Base-by-base conservation (phyloP, 2,888 invertebrate genomes). In the Rhagonycha fulva region DNA sequence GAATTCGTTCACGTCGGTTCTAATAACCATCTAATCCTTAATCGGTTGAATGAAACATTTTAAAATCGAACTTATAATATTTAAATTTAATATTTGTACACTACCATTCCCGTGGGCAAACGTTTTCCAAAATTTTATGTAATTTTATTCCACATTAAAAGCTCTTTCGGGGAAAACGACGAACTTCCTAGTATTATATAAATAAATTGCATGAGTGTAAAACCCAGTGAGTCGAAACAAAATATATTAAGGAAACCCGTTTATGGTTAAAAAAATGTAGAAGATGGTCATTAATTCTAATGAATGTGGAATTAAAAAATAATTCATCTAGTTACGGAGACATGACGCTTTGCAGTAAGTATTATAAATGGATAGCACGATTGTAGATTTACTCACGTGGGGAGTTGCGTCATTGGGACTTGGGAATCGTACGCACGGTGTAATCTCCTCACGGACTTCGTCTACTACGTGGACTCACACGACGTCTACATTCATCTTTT, bases 321-420 rank as follows among this genome's bases (percentile, higher is more conserved):
- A 66, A 14, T 66, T 23, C 63, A 26, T 66, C 63, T 66, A 66
- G 63, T 66, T 66, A 66, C 63, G 63, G 23, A 66, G 63, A 66
- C 26, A 66, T 66, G 63, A 66, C 63, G 63, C 63, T 66, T 32
- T 72, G 72, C 70, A 24, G 71, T 74, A 76, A 68, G 74, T 71
- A 76, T 74, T 74, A 74, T 68, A 76, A 76, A 76, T 76, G 74
- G 76, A 66, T 70, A 70, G 72, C 73, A 72, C 70, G 73, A 62
- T 67, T 62, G 76, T 70, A 28, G 71, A 70, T 63, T 30, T 62
- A 71, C 74, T 73, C 76, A 76, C 76, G 76, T 76, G 73, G 74
- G 69, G 62, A 70, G 76, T 71, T 76, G 76, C 74, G 76, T 76
- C 76, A 76, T 68, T 72, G 28, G 67, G 30, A 74, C 71, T 76